Evolutionary conservation across 2,888 invertebrate species (phyloP).

Genomic region (Globia sparganii): DNA sequence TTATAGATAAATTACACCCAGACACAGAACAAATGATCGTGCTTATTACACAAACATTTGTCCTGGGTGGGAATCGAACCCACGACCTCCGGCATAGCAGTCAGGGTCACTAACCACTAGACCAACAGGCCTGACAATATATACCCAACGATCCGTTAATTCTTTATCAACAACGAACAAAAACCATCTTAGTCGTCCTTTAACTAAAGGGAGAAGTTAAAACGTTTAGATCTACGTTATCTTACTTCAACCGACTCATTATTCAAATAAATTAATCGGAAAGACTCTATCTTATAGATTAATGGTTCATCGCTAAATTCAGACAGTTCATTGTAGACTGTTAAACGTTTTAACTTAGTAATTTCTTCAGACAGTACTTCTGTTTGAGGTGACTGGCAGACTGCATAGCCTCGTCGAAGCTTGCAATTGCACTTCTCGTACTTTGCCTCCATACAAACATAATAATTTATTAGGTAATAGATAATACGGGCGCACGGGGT

Average conservation of each 20-base stretch:
- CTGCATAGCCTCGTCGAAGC: background rate
- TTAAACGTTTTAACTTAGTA: background rate
- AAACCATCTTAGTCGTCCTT: background rate
- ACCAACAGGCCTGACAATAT: too few relatives aligned
- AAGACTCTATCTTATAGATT: conserved; percentile 1
- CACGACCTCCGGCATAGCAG: too few relatives aligned
- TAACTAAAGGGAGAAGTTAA: conserved; percentile 3
- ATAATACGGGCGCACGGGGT: too few relatives aligned
- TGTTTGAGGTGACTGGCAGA: background rate
- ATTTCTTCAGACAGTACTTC: background rate
- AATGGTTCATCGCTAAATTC: background rate
- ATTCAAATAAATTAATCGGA: conserved; percentile 39
- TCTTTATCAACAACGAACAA: background rate
- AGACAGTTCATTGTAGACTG: background rate
- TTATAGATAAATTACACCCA: too few relatives aligned
- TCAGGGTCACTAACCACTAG: too few relatives aligned
- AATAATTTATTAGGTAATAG: background rate
- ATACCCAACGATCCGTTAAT: background rate
- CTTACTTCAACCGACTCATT: conserved; percentile 33
- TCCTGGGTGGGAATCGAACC: too few relatives aligned
- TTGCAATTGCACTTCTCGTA: too few relatives aligned
- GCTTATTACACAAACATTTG: too few relatives aligned
- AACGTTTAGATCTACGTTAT: conserved; percentile 26
- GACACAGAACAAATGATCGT: too few relatives aligned
- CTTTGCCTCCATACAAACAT: background rate